Base-by-base conservation (phyloP, 64 coral and sea anemone species). In the Cladopsammia gracilis region DNA sequence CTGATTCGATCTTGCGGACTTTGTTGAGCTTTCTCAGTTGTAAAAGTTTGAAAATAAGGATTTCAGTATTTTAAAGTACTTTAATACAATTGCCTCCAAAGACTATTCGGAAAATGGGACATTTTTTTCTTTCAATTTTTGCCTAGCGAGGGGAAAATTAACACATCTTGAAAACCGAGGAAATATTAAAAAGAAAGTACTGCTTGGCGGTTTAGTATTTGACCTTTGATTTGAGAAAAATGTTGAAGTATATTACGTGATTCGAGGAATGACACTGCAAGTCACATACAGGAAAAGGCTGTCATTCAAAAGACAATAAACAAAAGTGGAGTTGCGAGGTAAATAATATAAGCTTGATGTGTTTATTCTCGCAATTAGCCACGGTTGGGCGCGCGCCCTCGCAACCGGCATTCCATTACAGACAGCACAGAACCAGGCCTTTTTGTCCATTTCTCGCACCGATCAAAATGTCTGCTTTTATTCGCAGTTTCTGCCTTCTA, bases 301-400 rank as follows among this genome's bases (percentile, higher is more conserved):
- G 80, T 68, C 80, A 66, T 67, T 84, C 62, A 68, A 11, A 51
- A 18, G 18, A 67, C 80, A 84, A 84, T 84, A 84, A 84, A 84
- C 80, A 84, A 56, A 56, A 68, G 10, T 48, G 44, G 3, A 84
- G 80, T 84, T 80, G 42, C 43, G 80, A 68, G 12, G 80, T 84
- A 84, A 84, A 84, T 45, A 84, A 84, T 67, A 50, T 50, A 12
- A 64, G 61, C 62, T 84, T 84, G 61, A 67, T 84, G 64, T 84
- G 80, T 84, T 84, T 84, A 84, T 84, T 67, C 20, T 65, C 45
- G 60, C 47, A 13, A 67, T 83, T 83, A 43, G 18, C 34, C 79
- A 65, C 79, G 79, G 79, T 64, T 84, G 80, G 68, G 80, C 62
- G 80, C 56, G 56, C 80, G 20, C 80, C 12, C 15, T 68, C 62